Percentiles rank a stretch among this genome's conserved stretches.
Evolutionary conservation across 2,888 invertebrate species (phyloP).

Genomic region (Argyra leucocephala): DNA sequence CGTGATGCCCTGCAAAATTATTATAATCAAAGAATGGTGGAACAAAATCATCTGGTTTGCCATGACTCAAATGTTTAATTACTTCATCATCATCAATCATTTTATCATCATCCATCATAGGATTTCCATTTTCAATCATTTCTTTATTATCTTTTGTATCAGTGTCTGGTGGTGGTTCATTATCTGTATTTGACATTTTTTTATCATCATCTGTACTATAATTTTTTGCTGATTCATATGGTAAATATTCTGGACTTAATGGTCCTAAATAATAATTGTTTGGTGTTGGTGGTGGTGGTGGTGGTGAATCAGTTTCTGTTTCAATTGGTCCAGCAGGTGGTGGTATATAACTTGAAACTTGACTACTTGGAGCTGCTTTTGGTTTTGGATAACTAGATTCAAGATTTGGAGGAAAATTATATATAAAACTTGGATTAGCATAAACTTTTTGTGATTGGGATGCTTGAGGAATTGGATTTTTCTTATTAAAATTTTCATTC

Average conservation of each 20-base stretch:
- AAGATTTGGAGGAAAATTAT: conserved; percentile 39
- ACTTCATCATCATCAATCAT: conserved; percentile 13
- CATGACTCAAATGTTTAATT: neutral
- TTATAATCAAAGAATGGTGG: conserved; percentile 19
- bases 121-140: conserved; percentile 5
- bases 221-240: conserved; percentile 14
- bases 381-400: conserved; percentile 37
- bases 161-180: conserved; percentile 12
- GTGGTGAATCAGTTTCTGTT: conserved; percentile 21
- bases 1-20: conserved; percentile 28
- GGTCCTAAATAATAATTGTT: conserved; percentile 30
- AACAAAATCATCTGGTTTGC: neutral
- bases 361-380: conserved; percentile 29
- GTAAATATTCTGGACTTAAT: conserved; percentile 27
- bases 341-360: conserved; percentile 36
- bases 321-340: conserved; percentile 35
- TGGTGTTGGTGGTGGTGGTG: conserved; percentile 17
- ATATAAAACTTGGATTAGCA: conserved; percentile 33
- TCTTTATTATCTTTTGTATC: conserved; percentile 14
- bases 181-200: neutral
- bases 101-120: conserved; percentile 15
- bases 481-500: conserved; percentile 24
- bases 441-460: conserved; percentile 24
- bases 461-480: conserved; percentile 20
- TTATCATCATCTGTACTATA: conserved; percentile 7